Evolutionary conservation across 2,113 vertebrate genomes (phyloP).

Genomic region (Rana temporaria): DNA sequence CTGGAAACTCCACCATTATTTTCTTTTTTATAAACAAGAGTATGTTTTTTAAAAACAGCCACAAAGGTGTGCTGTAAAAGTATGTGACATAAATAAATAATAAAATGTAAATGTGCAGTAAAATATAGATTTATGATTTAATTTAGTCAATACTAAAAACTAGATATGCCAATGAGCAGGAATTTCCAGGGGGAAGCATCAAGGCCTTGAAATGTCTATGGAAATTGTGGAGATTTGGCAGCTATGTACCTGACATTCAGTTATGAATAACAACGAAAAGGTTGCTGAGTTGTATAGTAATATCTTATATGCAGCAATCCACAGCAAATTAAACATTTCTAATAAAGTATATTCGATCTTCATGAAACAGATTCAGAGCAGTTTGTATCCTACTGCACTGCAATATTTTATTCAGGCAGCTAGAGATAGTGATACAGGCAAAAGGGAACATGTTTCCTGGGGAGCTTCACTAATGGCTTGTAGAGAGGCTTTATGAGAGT

Average conservation of each 20-base stretch:
- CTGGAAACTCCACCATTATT: too few relatives aligned
- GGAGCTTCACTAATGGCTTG: slow-evolving; percentile 34
- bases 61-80: too few relatives aligned
- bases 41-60: too few relatives aligned
- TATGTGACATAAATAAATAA: too few relatives aligned
- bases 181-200: too few relatives aligned
- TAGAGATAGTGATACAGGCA: background rate
- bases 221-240: too few relatives aligned
- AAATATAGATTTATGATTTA: too few relatives aligned
- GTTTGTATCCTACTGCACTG: slow-evolving; percentile 3
- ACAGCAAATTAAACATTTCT: background rate
- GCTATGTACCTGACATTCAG: background rate
- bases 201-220: too few relatives aligned
- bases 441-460: slow-evolving; percentile 15
- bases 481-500: slow-evolving; percentile 32
- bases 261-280: background rate
- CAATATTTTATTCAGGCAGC: slow-evolving; percentile 19
- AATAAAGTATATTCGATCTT: background rate
- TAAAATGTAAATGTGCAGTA: too few relatives aligned
- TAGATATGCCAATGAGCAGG: too few relatives aligned
- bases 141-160: too few relatives aligned
- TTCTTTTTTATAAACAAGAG: too few relatives aligned
- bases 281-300: background rate
- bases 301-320: background rate
- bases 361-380: background rate